These are phyloP conservation scores for Nymphalis c-album DNA, from an alignment of 2,888 invertebrate species.

Conservation along the genomic window DNA sequence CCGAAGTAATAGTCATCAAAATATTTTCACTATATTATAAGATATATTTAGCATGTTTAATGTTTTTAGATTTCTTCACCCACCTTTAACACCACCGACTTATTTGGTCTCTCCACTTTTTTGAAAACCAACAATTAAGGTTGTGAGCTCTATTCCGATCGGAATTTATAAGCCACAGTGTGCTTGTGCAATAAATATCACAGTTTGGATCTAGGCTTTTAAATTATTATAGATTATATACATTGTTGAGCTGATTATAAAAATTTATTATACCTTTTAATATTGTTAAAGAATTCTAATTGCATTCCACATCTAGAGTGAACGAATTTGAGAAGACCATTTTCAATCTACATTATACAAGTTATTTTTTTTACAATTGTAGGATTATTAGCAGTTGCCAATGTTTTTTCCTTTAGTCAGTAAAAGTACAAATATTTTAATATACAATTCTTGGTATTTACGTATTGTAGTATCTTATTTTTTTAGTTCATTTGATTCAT, in stretches of 20 bases:
- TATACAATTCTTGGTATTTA: conserved; percentile 83
- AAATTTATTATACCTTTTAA: conserved; percentile 83
- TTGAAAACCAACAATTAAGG: conserved; percentile 72
- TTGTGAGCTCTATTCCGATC: conserved; percentile 81
- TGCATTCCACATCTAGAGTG: conserved; percentile 82
- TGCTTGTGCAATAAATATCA: conserved; percentile 83
- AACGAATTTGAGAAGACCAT: conserved; percentile 81
- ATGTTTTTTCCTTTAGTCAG: conserved; percentile 88
- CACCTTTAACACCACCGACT: conserved; percentile 55
- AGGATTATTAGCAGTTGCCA: conserved; percentile 82
- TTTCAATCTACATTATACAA: conserved; percentile 81
- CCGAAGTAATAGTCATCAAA: conserved; percentile 46
- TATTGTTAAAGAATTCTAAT: conserved; percentile 83
- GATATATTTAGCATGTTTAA: conserved; percentile 57
- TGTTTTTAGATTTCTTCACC: conserved; percentile 49
- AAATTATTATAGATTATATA: conserved; percentile 84
- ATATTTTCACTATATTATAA: conserved; percentile 58
- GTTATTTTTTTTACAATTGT: conserved; percentile 79
- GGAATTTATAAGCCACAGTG: conserved; percentile 80
- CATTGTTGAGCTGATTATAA: conserved; percentile 84
- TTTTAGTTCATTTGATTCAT: conserved; percentile 77
- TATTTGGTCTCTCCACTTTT: conserved; percentile 64
- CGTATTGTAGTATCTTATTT: conserved; percentile 80
- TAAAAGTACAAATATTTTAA: conserved; percentile 91
- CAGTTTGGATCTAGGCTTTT: conserved; percentile 83